Conservation (phyloP, 1,140 invertebrate species). For the Bathynomus jamesi region DNA sequence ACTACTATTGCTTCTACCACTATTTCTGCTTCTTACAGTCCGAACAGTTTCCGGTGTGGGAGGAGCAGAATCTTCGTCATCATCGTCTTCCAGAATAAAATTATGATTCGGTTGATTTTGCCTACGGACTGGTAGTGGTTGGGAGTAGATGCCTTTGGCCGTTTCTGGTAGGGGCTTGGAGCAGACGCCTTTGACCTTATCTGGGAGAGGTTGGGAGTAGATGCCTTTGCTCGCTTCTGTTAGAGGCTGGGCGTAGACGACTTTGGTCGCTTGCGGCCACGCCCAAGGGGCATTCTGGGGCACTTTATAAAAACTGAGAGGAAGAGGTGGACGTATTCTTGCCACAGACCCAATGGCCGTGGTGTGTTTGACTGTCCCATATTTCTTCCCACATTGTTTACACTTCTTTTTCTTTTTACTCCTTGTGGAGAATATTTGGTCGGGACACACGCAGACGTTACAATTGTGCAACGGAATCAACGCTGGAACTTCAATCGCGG, state of each 20-base stretch:
- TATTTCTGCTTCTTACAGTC: constrained; percentile 17
- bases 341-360: constrained; percentile 11
- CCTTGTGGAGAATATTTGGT: constrained; percentile 23
- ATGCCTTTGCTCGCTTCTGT: constrained; percentile 17
- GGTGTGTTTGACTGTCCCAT: constrained; percentile 16
- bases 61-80: constrained; percentile 31
- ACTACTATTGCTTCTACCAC: constrained; percentile 29
- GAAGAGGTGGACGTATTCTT: constrained; percentile 23
- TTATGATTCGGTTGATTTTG: neutral
- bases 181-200: constrained; percentile 18
- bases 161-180: constrained; percentile 10
- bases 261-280: constrained; percentile 19
- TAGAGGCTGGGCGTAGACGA: constrained; percentile 13
- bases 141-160: constrained; percentile 18
- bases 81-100: constrained; percentile 1
- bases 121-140: neutral
- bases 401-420: constrained; percentile 35
- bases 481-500: constrained; percentile 12
- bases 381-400: constrained; percentile 32
- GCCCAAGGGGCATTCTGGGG: constrained; percentile 24
- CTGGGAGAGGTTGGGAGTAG: constrained; percentile 12
- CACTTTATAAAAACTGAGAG: constrained; percentile 12
- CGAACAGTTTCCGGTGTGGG: constrained; percentile 33
- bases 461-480: constrained; percentile 20
- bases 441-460: constrained; percentile 25